A percentile compares a stretch with the other conserved stretches of the same genome.
These are phyloP conservation scores for Lasioglossum oenotherae DNA, from an alignment of 2,888 invertebrate species.

Conservation along the genomic window DNA sequence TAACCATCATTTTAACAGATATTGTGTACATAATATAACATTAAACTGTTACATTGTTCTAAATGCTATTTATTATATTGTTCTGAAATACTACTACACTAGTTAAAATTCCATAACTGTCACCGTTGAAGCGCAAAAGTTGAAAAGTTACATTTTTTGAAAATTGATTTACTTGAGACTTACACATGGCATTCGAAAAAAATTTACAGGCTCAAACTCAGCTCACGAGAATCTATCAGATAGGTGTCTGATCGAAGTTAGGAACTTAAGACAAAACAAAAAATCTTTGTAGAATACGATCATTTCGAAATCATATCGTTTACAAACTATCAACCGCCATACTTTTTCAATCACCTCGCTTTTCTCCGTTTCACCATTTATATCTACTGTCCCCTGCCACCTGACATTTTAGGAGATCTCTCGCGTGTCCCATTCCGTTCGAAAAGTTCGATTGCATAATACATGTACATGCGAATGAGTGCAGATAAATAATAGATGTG, in stretches of 20 bases:
- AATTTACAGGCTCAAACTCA: background rate
- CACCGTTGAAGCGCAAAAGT: background rate
- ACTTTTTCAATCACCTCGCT: constrained; percentile 1
- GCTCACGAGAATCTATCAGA: background rate
- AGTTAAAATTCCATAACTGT: background rate
- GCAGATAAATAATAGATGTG: constrained; percentile 1
- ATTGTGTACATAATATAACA: background rate
- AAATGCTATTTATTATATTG: background rate
- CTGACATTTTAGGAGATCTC: background rate
- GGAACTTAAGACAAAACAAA: background rate
- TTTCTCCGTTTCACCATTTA: background rate
- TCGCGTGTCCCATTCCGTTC: background rate
- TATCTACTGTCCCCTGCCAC: background rate
- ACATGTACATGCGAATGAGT: constrained; percentile 6
- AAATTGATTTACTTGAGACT: background rate
- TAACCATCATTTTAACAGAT: background rate
- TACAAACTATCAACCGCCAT: background rate
- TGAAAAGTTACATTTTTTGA: background rate
- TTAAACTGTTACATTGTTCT: background rate
- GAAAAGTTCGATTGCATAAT: constrained; percentile 11
- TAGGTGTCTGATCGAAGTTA: background rate
- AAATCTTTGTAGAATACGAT: background rate
- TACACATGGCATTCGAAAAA: background rate
- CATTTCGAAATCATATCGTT: background rate
- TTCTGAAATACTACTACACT: background rate